These are phyloP conservation scores for Hofmannophila pseudospretella DNA, from an alignment of 2,888 invertebrate genomes.

Conservation along the genomic window DNA sequence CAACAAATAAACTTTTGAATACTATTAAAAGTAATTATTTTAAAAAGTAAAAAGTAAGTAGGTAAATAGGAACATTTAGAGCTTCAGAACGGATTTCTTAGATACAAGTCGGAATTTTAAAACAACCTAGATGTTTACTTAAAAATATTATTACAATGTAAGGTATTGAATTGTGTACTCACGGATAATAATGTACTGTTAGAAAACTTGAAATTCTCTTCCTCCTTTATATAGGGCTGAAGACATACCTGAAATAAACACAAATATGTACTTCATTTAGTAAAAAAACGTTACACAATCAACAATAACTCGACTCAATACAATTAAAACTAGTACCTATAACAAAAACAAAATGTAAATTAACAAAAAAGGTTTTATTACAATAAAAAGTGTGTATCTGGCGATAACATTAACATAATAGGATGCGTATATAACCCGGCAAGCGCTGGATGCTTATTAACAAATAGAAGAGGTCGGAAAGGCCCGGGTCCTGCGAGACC, in stretches of 20 bases:
- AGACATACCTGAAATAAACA: constrained; percentile 9
- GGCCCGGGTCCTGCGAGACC: constrained; percentile 40
- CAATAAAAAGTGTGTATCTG: constrained; percentile 9
- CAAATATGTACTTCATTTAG: background rate
- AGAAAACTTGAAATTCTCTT: constrained; percentile 6
- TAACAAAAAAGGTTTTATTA: constrained; percentile 1
- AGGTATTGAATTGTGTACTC: too few relatives aligned
- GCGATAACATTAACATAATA: constrained; percentile 29
- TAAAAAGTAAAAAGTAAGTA: too few relatives aligned
- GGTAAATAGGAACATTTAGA: too few relatives aligned
- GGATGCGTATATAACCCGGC: constrained; percentile 28
- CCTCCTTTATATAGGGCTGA: constrained; percentile 3
- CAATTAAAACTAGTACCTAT: constrained; percentile 3
- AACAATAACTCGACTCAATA: constrained; percentile 3
- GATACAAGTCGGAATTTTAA: too few relatives aligned
- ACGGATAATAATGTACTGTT: constrained; percentile 3
- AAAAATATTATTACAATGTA: too few relatives aligned
- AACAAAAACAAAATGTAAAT: constrained; percentile 3
- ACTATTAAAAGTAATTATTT: too few relatives aligned
- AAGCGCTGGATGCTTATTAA: constrained; percentile 37
- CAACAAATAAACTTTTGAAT: too few relatives aligned
- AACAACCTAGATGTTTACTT: too few relatives aligned
- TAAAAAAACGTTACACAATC: background rate
- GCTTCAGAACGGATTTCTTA: too few relatives aligned
- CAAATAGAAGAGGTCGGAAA: constrained; percentile 50